These are phyloP conservation scores for Crotalus horridus DNA, from an alignment of 2,113 vertebrate genomes.

Conservation along the genomic window DNA sequence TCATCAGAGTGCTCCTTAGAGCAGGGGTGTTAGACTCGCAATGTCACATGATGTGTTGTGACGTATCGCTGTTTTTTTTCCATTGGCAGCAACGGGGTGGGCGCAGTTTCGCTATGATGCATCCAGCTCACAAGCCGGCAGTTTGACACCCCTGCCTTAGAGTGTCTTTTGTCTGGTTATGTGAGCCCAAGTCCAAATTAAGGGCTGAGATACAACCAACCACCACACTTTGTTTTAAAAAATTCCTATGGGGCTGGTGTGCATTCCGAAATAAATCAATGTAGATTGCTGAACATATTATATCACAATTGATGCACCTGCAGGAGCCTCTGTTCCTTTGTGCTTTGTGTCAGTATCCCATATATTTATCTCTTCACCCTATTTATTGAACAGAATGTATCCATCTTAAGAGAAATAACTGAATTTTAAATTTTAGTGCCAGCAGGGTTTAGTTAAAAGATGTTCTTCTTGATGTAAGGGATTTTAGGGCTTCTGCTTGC, in stretches of 20 bases:
- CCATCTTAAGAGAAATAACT: not conserved
- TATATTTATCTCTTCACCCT: not conserved
- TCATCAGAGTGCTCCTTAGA: too few relatives aligned
- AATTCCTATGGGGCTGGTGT: not conserved
- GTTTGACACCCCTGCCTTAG: too few relatives aligned
- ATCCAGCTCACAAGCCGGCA: too few relatives aligned
- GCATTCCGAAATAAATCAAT: not conserved
- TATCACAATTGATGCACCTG: not conserved
- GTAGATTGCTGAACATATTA: not conserved
- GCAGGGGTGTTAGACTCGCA: too few relatives aligned
- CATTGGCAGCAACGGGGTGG: too few relatives aligned
- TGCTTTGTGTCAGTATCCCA: not conserved
- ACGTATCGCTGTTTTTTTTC: too few relatives aligned
- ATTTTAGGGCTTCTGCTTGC: constrained; percentile 29
- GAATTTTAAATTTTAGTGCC: not conserved
- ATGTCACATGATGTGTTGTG: too few relatives aligned
- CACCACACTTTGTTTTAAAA: not conserved
- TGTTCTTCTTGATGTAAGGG: not conserved
- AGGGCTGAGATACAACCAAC: not conserved
- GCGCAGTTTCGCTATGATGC: too few relatives aligned
- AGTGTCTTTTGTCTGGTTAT: not conserved
- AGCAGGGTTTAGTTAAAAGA: not conserved
- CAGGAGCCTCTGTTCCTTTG: not conserved
- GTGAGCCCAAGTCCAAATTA: not conserved
- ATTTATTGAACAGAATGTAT: not conserved